Base-by-base conservation (phyloP, 2,113 vertebrate species). In the Equus quagga region DNA sequence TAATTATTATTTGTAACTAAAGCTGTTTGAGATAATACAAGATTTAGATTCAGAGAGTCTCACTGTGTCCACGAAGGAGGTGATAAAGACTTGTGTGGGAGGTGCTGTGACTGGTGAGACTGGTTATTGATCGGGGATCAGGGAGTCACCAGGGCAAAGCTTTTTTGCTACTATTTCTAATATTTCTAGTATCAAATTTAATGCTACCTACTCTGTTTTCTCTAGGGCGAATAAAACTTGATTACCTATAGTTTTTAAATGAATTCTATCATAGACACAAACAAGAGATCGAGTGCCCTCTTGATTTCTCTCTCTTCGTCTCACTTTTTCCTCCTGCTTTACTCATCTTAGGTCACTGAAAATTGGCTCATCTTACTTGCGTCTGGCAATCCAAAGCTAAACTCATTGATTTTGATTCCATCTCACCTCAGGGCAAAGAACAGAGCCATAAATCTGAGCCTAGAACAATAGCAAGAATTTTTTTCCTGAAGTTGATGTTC, bases 301-400 rank as follows among this genome's bases (percentile, higher is more conserved):
- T 91, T 70, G 54, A 83, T 18, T 95, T 88, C 15, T 97, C 65
- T 78, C 70, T 90, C 70, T 90, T 78, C 44, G 44, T 70, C 36
- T 8, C 14, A 49, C 23, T 46, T 60, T 88, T 69, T 73, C 7
- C 17, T 33, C 46, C 33, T 65, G 0, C 67, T 87, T 79, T 80
- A 24, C 73, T 86, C 18, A 87, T 92, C n/a, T 78, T 17, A 91
- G 31, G 9, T 49, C 28, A 65, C 76, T 94, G 58, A 95, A 89
- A 85, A 85, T 60, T 41, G 31, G 28, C 6, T 62, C 17, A 12
- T 86, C 18, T 91, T 69, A 33, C 31, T 56, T 92, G 19, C n/a
- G 51, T 89, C 54, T 46, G 36, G 26, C 54, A 95, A 7, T 28
- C 76, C 64, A 10, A 87, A 90, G 28, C 41, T 80, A 73, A 69